Conservation (phyloP, 2,888 invertebrate genomes). For the Geophilus truncorum region DNA sequence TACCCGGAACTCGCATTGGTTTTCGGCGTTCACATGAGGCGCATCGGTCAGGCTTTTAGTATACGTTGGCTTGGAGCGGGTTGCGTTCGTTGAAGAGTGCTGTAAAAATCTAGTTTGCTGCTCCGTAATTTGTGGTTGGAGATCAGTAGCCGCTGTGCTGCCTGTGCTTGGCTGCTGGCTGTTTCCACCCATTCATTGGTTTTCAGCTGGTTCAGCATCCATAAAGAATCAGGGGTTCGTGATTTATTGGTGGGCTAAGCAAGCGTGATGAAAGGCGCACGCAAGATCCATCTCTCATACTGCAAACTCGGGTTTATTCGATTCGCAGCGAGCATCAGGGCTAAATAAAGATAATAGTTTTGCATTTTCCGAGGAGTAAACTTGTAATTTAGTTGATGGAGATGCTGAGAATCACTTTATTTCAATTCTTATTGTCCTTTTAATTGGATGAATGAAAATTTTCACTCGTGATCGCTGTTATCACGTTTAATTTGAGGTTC, state of each 20-base stretch:
- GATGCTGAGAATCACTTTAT: background rate
- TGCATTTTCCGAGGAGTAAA: background rate
- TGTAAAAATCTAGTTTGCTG: conserved; percentile 16
- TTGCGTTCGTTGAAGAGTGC: background rate
- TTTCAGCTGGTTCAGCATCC: conserved; percentile 15
- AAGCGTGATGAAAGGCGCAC: conserved; percentile 13
- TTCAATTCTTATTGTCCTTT: background rate
- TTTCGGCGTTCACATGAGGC: background rate
- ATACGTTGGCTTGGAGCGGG: background rate
- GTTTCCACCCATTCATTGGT: conserved; percentile 12
- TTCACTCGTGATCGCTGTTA: background rate
- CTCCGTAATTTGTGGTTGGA: background rate
- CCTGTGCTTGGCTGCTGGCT: background rate
- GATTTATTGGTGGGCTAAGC: background rate
- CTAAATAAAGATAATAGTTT: background rate
- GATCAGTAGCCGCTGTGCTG: background rate
- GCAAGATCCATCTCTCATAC: background rate
- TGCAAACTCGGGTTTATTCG: background rate
- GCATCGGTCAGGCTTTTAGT: background rate
- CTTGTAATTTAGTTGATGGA: background rate
- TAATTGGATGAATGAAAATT: background rate
- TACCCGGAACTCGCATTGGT: background rate
- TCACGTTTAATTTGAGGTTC: background rate
- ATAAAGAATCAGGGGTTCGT: background rate
- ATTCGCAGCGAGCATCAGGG: background rate